These are phyloP conservation scores for Temnopleurus reevesii DNA, from an alignment of 53 echinoderm and acorn worm genomes.

Conservation along the genomic window DNA sequence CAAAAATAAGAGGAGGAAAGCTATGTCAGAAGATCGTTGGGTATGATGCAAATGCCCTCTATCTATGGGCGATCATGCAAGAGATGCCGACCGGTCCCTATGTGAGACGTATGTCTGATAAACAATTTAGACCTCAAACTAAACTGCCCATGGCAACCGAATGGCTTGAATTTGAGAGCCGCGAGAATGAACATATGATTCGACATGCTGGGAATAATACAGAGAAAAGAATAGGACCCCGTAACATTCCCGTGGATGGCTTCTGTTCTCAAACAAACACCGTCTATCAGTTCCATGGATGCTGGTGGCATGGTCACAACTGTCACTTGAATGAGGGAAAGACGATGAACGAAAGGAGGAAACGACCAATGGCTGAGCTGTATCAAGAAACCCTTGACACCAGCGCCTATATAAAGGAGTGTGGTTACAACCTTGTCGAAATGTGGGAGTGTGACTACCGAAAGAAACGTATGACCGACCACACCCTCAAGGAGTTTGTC, in stretches of 20 bases:
- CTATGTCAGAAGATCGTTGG: constrained; percentile 62
- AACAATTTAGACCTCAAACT: constrained; percentile 19
- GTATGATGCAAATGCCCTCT: constrained; percentile 73
- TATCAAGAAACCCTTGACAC: not conserved
- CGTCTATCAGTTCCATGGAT: constrained; percentile 67
- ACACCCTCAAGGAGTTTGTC: not conserved
- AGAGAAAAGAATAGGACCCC: constrained; percentile 54
- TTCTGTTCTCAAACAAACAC: constrained; percentile 58
- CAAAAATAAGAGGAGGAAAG: constrained; percentile 59
- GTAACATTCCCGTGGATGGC: constrained; percentile 57
- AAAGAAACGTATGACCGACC: not conserved
- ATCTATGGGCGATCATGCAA: constrained; percentile 66
- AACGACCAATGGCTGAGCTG: not conserved
- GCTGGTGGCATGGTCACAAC: not conserved
- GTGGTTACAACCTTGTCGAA: not conserved
- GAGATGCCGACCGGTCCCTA: constrained; percentile 67
- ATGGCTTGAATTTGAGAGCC: constrained; percentile 2
- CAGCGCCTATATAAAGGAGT: not conserved
- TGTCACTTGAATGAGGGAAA: not conserved
- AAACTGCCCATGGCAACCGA: constrained; percentile 10
- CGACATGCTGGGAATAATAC: constrained; percentile 38
- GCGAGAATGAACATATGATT: not conserved
- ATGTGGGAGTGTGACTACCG: not conserved
- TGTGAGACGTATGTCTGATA: constrained; percentile 42
- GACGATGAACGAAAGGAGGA: not conserved